A percentile compares a stretch with the other conserved stretches of the same genome.
phyloP scores from a whole-genome alignment of 2,113 vertebrate genomes.

The Casuarius casuarius region DNA sequence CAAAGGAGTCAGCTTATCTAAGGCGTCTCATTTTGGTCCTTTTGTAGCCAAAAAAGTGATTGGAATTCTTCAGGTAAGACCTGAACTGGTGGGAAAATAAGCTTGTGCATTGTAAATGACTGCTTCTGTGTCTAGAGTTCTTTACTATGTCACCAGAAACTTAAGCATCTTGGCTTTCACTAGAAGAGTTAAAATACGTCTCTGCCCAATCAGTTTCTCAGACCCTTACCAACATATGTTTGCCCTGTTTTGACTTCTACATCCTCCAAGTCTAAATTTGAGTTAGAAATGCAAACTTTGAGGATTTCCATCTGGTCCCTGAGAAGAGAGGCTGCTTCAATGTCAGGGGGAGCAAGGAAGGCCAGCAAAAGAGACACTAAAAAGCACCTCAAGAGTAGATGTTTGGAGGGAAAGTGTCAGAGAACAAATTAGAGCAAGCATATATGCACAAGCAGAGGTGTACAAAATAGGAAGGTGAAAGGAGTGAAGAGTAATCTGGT shows the following conservation, averaged over 20 bases:
- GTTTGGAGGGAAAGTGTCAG: neutral
- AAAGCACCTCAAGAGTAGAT: neutral
- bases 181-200: neutral
- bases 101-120: slow-evolving; percentile 40
- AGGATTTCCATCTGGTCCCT: neutral
- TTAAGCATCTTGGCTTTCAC: neutral
- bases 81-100: neutral
- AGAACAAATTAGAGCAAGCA: neutral
- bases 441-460: neutral
- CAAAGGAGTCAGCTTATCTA: slow-evolving; percentile 95
- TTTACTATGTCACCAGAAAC: neutral
- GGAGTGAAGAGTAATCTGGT: neutral
- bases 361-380: neutral
- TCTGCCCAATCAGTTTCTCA: neutral
- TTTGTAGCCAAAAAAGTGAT: slow-evolving; percentile 98
- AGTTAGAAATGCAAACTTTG: neutral
- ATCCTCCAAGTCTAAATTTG: neutral
- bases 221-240: neutral
- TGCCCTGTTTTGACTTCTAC: neutral
- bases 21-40: slow-evolving; percentile 96
- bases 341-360: neutral
- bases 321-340: neutral
- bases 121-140: slow-evolving; percentile 31
- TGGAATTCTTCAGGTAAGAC: slow-evolving; percentile 95
- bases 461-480: neutral